Base-by-base conservation (phyloP, 2,113 vertebrate genomes). In the Daphoenositta chrysoptera region DNA sequence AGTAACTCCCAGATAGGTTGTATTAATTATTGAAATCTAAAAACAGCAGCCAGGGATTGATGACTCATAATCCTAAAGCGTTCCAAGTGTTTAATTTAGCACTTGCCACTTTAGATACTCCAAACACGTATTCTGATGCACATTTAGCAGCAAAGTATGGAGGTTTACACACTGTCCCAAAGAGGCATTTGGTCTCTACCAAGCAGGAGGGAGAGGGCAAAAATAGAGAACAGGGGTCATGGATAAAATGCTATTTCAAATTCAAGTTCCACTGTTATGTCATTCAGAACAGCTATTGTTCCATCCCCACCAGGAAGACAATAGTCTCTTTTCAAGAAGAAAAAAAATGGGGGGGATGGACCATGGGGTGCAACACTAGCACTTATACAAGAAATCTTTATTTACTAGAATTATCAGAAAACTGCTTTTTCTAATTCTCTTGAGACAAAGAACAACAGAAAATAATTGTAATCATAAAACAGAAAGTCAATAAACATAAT, bases 61-160 rank as follows among this genome's bases (percentile, higher is more conserved):
- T 94, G 79, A 96, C 63, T 97, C 90, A 71, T 63, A 42, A 73
- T 47, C 50, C 70, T 44, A 10, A 94, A 91, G 50, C 1, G 7
- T 72, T 85, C 47, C 23, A 82, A 79, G 66, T 31, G 82, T 83
- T 97, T 95, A 94, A 87, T 96, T 94, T 87, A 93, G 78, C 88
- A 48, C 53, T 83, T 69, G 92, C 58, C 68, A 93, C 63, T 58
- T 76, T 15, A 90, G 85, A 42, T 33, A 85, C 73, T 82, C 89
- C 57, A 78, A 78, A 75, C 78, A 85, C 1, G 0, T 77, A 68
- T 48, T 72, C 75, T 72, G 63, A 64, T 82, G 56, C 44, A 79
- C 7, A 2, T 64, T 89, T 37, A 94, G 33, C 57, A 83, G 22
- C 23, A 68, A 76, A 83, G n/a, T 18, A 42, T 2, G 6, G 18